A percentile compares a stretch with the other conserved stretches of the same genome.
phyloP scores from a whole-genome alignment of 2,888 invertebrate species.

The Cerceris rybyensis region DNA sequence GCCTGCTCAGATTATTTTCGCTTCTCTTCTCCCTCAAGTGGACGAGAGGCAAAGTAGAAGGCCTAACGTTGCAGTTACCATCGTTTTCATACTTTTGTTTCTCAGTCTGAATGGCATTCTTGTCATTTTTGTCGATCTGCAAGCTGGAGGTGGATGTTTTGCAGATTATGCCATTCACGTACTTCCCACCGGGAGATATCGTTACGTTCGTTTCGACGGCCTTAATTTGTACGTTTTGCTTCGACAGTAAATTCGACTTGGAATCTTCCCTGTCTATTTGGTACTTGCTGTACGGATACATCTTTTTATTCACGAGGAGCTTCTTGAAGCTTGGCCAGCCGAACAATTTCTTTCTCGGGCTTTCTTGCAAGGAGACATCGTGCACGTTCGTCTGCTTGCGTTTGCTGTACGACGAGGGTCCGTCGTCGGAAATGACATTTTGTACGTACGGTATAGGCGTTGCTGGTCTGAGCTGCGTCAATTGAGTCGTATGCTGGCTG shows the following conservation, averaged over 20 bases:
- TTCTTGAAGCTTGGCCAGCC: constrained; percentile 83
- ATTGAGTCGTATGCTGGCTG: constrained; percentile 76
- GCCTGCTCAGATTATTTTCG: constrained; percentile 83
- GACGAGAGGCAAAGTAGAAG: constrained; percentile 82
- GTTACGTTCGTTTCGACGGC: constrained; percentile 81
- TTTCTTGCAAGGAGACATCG: constrained; percentile 77
- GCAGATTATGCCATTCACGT: constrained; percentile 77
- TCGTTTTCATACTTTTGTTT: constrained; percentile 63
- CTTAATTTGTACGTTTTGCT: constrained; percentile 69
- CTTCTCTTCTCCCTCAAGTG: constrained; percentile 64
- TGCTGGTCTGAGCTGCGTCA: constrained; percentile 81
- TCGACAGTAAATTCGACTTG: constrained; percentile 75
- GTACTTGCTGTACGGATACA: constrained; percentile 74
- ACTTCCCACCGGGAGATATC: constrained; percentile 79
- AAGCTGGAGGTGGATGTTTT: constrained; percentile 75
- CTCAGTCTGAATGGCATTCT: constrained; percentile 70
- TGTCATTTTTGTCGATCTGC: constrained; percentile 79
- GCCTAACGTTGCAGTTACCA: constrained; percentile 76
- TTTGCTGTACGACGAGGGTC: constrained; percentile 72
- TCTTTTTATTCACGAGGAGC: constrained; percentile 78
- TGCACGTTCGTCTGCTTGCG: constrained; percentile 82
- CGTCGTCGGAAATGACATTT: constrained; percentile 86
- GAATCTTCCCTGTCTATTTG: constrained; percentile 77
- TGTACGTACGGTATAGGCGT: constrained; percentile 88
- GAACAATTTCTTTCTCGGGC: constrained; percentile 73